Evolutionary conservation across 2,888 invertebrate species (phyloP).

Genomic region (Eupithecia subfuscata): DNA sequence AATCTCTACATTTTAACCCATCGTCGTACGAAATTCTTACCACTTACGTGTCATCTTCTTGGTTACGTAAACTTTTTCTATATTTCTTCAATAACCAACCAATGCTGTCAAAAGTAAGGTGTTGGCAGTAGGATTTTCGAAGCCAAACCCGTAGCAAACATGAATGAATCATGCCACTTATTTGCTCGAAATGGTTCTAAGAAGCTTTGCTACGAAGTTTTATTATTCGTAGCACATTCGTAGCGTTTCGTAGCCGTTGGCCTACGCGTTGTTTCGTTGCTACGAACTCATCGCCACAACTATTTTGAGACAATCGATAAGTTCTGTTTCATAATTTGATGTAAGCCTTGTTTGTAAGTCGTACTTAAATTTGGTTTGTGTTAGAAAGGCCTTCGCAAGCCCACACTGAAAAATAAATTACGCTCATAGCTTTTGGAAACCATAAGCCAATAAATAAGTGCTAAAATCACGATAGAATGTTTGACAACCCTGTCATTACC

Average conservation of each 20-base stretch:
- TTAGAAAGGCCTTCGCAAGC: not conserved
- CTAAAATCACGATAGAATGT: not conserved
- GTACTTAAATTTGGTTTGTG: not conserved
- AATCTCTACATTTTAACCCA: not conserved
- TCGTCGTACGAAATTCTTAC: not conserved
- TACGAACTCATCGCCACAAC: constrained; percentile 7
- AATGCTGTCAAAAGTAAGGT: not conserved
- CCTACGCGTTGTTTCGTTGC: constrained; percentile 15
- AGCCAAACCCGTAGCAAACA: not conserved
- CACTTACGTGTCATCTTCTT: constrained; percentile 10
- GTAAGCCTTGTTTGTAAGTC: not conserved
- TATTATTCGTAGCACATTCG: constrained; percentile 16
- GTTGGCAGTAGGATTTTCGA: not conserved
- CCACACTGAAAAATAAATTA: not conserved
- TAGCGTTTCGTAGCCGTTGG: constrained; percentile 22
- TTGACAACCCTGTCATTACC: not conserved
- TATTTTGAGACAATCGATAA: constrained; percentile 17
- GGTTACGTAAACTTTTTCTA: constrained; percentile 25
- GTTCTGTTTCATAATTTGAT: constrained; percentile 4
- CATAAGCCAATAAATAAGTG: not conserved
- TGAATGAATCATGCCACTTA: not conserved
- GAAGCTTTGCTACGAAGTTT: not conserved
- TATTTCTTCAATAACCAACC: not conserved
- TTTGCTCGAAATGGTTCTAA: not conserved
- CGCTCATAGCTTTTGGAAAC: not conserved